These are phyloP conservation scores for Rachycentron canadum DNA, from an alignment of 2,797 vertebrate species.

Conservation along the genomic window DNA sequence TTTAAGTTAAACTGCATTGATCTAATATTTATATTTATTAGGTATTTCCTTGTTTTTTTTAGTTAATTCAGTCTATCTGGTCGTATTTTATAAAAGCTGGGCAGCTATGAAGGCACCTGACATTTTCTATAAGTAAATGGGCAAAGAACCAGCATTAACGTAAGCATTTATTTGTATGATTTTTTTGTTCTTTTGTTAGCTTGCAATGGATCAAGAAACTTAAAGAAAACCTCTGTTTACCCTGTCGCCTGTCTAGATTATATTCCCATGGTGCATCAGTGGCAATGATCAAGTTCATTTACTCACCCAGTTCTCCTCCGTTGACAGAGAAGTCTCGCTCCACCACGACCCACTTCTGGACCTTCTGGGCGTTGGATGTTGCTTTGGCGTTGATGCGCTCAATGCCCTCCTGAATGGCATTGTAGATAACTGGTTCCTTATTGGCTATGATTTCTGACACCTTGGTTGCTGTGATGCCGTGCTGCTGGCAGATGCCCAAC, in stretches of 20 bases:
- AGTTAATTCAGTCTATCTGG: background rate
- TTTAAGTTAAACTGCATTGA: background rate
- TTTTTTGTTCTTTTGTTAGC: background rate
- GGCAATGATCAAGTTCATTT: no score
- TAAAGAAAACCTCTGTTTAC: background rate
- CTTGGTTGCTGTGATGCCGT: constrained; percentile 63
- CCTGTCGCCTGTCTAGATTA: background rate
- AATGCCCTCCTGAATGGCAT: constrained; percentile 84
- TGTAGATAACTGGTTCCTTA: constrained; percentile 82
- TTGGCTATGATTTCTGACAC: constrained; percentile 81
- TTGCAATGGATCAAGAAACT: background rate
- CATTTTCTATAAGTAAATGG: background rate
- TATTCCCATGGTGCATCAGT: background rate
- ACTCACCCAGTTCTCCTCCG: constrained; percentile 83
- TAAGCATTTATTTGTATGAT: background rate
- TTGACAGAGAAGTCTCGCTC: constrained; percentile 70
- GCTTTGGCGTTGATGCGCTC: constrained; percentile 80
- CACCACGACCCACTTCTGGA: constrained; percentile 74
- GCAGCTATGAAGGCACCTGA: background rate
- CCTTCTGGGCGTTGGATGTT: constrained; percentile 83
- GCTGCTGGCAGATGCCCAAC: constrained; percentile 73
- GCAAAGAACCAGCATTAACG: background rate
- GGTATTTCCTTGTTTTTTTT: background rate
- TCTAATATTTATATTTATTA: background rate
- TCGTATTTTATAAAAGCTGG: background rate